These are phyloP conservation scores for Chitala chitala DNA, from an alignment of 2,113 vertebrate genomes.

Conservation along the genomic window DNA sequence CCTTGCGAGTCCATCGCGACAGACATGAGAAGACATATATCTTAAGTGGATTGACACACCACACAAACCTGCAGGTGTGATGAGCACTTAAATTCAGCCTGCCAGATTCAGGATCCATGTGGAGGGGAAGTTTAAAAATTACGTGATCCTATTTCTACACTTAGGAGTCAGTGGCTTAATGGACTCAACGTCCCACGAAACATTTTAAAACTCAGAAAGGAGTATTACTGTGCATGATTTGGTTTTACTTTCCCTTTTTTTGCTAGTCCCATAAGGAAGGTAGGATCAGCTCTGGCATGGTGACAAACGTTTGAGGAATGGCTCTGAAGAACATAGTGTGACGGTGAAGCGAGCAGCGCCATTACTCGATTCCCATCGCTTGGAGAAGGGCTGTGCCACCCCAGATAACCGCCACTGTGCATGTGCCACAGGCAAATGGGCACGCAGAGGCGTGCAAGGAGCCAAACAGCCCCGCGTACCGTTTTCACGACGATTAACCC, in stretches of 20 bases:
- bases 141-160: neutral
- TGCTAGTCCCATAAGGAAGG: neutral
- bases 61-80: neutral
- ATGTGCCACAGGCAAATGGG: constrained; percentile 25
- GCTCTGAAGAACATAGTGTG: constrained; percentile 43
- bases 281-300: neutral
- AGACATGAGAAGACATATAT: neutral
- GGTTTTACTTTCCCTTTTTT: neutral
- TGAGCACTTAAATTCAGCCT: neutral
- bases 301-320: neutral
- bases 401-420: constrained; percentile 26
- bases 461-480: constrained; percentile 54
- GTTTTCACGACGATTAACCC: constrained; percentile 58
- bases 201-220: neutral
- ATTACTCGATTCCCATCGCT: constrained; percentile 58
- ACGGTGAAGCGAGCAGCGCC: constrained; percentile 44
- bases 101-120: neutral
- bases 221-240: neutral
- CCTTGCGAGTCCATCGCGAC: neutral
- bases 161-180: neutral
- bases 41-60: neutral
- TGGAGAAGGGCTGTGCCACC: constrained; percentile 30
- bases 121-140: neutral
- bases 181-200: no score
- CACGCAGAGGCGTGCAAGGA: constrained; percentile 36